A percentile compares a stretch with the other conserved stretches of the same genome.
Evolutionary conservation across 1,140 invertebrate genomes (phyloP).

Genomic region (Nephila pilipes): DNA sequence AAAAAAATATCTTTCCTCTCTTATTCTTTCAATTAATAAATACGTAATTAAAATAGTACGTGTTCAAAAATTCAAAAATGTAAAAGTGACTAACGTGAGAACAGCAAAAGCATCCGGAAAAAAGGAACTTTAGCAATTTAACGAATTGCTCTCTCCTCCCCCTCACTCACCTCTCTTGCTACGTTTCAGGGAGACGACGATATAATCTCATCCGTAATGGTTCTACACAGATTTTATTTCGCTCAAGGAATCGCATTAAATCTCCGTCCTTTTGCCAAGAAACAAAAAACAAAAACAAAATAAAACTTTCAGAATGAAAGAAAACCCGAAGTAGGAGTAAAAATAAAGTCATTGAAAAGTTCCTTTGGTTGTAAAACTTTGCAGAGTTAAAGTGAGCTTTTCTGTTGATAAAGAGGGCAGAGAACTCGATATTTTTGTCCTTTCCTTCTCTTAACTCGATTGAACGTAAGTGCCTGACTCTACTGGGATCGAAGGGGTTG

Average conservation of each 20-base stretch:
- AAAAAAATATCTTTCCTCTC: no score
- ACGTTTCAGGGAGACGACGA: background rate
- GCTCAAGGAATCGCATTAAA: slow-evolving; percentile 57
- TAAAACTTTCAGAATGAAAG: slow-evolving; percentile 20
- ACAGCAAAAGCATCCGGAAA: no score
- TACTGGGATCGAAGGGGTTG: background rate
- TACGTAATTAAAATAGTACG: no score
- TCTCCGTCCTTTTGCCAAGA: slow-evolving; percentile 56
- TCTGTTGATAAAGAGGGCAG: slow-evolving; percentile 60
- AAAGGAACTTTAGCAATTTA: no score
- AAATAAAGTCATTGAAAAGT: slow-evolving; percentile 39
- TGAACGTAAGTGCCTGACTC: slow-evolving; percentile 21
- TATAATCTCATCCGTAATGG: slow-evolving; percentile 67
- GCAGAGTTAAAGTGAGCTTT: slow-evolving; percentile 62
- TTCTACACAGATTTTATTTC: slow-evolving; percentile 64
- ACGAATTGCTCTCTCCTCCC: background rate
- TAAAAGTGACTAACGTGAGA: no score
- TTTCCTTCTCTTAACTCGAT: slow-evolving; percentile 41
- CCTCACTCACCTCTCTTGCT: no score
- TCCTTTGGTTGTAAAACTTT: slow-evolving; percentile 67
- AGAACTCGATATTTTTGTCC: slow-evolving; percentile 46
- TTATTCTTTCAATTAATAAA: no score
- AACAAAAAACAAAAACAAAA: slow-evolving; percentile 43
- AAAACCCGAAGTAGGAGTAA: background rate
- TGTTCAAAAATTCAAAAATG: no score